phyloP scores from a whole-genome alignment of 2,888 invertebrate genomes.

The Agrochola lota region DNA sequence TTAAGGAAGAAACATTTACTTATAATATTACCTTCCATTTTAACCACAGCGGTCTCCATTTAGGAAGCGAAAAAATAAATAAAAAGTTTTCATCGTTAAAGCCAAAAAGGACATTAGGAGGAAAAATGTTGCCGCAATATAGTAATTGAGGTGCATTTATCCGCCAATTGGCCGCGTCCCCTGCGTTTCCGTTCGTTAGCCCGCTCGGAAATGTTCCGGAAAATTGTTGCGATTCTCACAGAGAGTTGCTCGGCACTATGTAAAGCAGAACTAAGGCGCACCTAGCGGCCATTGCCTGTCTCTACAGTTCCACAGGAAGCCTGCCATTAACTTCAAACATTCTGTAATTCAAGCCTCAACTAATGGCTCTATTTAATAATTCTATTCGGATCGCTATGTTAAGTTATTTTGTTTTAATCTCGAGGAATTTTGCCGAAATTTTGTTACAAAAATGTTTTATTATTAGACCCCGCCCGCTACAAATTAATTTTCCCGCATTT shows the following conservation, averaged over 20 bases:
- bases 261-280: slow-evolving; percentile 77
- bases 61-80: slow-evolving; percentile 64
- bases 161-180: slow-evolving; percentile 87
- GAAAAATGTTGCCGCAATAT: slow-evolving; percentile 87
- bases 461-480: slow-evolving; percentile 14
- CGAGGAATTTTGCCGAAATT: slow-evolving; percentile 33
- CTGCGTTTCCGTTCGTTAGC: slow-evolving; percentile 89
- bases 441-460: slow-evolving; percentile 33
- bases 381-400: slow-evolving; percentile 26
- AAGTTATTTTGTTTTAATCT: slow-evolving; percentile 40
- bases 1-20: slow-evolving; percentile 41
- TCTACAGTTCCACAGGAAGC: slow-evolving; percentile 53
- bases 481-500: slow-evolving; percentile 49
- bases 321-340: slow-evolving; percentile 60
- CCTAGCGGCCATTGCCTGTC: slow-evolving; percentile 57
- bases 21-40: slow-evolving; percentile 46
- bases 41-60: slow-evolving; percentile 51
- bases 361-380: slow-evolving; percentile 43
- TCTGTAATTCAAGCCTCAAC: slow-evolving; percentile 45
- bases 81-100: slow-evolving; percentile 72
- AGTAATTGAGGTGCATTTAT: slow-evolving; percentile 89
- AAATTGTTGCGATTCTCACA: slow-evolving; percentile 87
- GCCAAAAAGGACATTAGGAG: slow-evolving; percentile 79
- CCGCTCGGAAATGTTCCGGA: slow-evolving; percentile 87
- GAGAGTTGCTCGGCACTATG: slow-evolving; percentile 76